Evolutionary conservation across 2,888 invertebrate genomes (phyloP).

Genomic region (Heliconius ethilla): DNA sequence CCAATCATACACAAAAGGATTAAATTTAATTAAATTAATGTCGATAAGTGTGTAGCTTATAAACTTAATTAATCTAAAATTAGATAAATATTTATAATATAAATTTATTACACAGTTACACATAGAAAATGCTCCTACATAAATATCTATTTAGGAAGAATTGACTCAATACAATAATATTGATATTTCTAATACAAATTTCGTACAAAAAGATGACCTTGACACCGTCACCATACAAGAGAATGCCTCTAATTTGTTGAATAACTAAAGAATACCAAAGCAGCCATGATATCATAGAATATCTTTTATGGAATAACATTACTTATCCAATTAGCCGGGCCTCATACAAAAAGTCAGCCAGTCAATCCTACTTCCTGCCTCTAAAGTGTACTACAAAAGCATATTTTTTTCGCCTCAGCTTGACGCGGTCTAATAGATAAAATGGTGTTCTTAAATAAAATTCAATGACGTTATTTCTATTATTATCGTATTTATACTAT

Average conservation of each 20-base stretch:
- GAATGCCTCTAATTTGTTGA: not conserved
- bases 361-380: slow-evolving; percentile 2
- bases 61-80: too few species aligned
- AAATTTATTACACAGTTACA: too few species aligned
- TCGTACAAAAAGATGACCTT: slow-evolving; percentile 10
- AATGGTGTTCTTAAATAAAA: not conserved
- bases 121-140: too few species aligned
- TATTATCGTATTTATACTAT: slow-evolving; percentile 16
- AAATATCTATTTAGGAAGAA: too few species aligned
- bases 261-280: slow-evolving; percentile 8
- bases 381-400: slow-evolving; percentile 6
- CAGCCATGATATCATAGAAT: slow-evolving; percentile 4
- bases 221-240: slow-evolving; percentile 15
- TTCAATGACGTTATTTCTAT: slow-evolving; percentile 5
- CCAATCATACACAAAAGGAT: not conserved
- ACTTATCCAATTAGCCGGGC: slow-evolving; percentile 1
- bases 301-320: not conserved
- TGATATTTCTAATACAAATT: slow-evolving; percentile 3
- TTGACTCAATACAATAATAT: not conserved
- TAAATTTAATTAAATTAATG: not conserved
- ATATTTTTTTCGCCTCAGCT: not conserved
- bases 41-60: not conserved
- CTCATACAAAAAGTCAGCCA: not conserved
- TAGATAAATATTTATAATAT: too few species aligned
- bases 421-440: not conserved